phyloP scores from a whole-genome alignment of 2,888 invertebrate species.

The Harmothoe impar region DNA sequence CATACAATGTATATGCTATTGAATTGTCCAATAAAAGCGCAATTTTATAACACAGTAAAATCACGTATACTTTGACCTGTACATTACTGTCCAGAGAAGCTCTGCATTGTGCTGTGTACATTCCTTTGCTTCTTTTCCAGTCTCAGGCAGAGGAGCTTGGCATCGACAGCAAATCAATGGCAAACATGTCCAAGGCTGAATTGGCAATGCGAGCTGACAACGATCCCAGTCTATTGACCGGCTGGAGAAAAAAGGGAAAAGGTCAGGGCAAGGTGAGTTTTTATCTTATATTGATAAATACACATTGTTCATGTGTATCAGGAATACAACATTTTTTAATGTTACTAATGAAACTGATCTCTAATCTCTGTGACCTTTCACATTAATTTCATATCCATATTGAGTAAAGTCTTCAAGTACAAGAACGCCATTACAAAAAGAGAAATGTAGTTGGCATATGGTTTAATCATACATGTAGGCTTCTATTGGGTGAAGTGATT shows the following conservation, averaged over 20 bases:
- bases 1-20: no score
- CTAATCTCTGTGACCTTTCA: no score
- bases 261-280: slow-evolving; percentile 69
- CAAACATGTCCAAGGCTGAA: slow-evolving; percentile 79
- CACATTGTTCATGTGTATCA: not conserved
- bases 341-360: no score
- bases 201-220: slow-evolving; percentile 77
- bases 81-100: no score
- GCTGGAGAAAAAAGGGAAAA: slow-evolving; percentile 73
- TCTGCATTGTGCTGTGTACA: no score
- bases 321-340: no score
- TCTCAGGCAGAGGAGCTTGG: slow-evolving; percentile 72
- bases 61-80: no score
- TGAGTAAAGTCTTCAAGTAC: not conserved
- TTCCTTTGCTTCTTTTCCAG: slow-evolving; percentile 67
- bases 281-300: not conserved
- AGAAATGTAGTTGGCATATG: no score
- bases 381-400: not conserved
- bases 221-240: slow-evolving; percentile 73
- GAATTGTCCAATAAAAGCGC: no score
- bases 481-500: no score
- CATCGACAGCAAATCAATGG: slow-evolving; percentile 71
- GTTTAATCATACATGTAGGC: no score
- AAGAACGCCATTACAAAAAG: not conserved
- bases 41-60: no score